Percentiles rank a stretch among this genome's conserved stretches.
Evolutionary conservation across 2,888 invertebrate species (phyloP).

Genomic region (Drosophila gaucha): DNA sequence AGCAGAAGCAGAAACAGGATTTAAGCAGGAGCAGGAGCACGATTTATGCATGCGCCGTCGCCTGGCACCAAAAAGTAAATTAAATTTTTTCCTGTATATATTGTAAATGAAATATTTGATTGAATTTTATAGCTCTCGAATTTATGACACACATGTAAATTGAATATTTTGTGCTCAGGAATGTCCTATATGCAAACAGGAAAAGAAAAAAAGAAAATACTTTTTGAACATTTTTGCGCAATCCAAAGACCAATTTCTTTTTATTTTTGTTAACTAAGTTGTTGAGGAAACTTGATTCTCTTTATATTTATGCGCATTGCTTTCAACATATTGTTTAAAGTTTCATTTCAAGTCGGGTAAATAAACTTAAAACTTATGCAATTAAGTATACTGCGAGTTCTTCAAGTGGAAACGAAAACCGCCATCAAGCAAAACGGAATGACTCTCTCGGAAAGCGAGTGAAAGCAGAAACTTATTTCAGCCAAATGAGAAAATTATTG

Average conservation of each 20-base stretch:
- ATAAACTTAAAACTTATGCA: slow-evolving; percentile 59
- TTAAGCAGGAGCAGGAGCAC: slow-evolving; percentile 11
- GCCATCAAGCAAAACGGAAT: slow-evolving; percentile 48
- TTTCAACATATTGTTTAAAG: slow-evolving; percentile 45
- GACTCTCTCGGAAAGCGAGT: slow-evolving; percentile 29
- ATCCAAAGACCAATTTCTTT: neutral
- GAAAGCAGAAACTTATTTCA: slow-evolving; percentile 46
- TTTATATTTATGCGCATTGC: slow-evolving; percentile 39
- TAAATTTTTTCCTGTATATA: slow-evolving; percentile 67
- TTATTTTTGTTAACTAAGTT: neutral
- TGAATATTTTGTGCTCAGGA: slow-evolving; percentile 35
- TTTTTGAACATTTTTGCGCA: neutral
- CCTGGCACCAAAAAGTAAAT: slow-evolving; percentile 67
- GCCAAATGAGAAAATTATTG: slow-evolving; percentile 51
- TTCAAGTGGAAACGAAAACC: slow-evolving; percentile 53
- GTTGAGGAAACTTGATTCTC: neutral
- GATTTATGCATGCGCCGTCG: slow-evolving; percentile 63
- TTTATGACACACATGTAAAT: slow-evolving; percentile 59
- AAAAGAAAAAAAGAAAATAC: too few relatives aligned
- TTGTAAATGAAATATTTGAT: slow-evolving; percentile 64
- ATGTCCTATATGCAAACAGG: slow-evolving; percentile 2
- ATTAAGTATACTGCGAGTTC: slow-evolving; percentile 54
- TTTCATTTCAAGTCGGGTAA: slow-evolving; percentile 34
- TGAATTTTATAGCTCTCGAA: slow-evolving; percentile 60
- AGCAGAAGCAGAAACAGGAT: neutral